phyloP scores from a whole-genome alignment of 2,888 invertebrate species.

The Sphinx pinastri region DNA sequence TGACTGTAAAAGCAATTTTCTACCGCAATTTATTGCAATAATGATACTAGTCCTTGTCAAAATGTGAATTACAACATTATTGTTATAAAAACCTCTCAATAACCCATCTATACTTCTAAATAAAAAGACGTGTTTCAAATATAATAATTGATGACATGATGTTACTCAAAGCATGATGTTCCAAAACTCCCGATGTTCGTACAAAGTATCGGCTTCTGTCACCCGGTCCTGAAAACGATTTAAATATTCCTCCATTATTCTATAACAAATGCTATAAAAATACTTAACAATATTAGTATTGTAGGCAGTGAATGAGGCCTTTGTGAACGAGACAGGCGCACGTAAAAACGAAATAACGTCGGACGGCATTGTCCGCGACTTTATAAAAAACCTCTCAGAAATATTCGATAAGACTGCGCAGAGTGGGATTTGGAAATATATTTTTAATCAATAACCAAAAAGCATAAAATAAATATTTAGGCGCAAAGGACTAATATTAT shows the following conservation, averaged over 20 bases:
- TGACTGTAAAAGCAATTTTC: too few species aligned
- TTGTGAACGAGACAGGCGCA: slow-evolving; percentile 51
- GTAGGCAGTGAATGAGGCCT: slow-evolving; percentile 41
- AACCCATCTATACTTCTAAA: too few species aligned
- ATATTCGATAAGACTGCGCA: slow-evolving; percentile 47
- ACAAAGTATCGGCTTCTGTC: slow-evolving; percentile 11
- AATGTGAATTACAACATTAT: too few species aligned
- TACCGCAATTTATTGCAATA: too few species aligned
- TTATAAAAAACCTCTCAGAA: slow-evolving; percentile 46
- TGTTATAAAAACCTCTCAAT: too few species aligned
- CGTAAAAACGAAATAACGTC: slow-evolving; percentile 43
- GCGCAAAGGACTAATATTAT: too few species aligned
- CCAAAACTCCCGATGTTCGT: not conserved
- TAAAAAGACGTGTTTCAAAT: too few species aligned
- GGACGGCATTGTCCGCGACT: slow-evolving; percentile 45
- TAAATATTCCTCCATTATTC: slow-evolving; percentile 9
- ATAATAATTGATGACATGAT: too few species aligned
- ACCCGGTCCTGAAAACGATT: slow-evolving; percentile 20
- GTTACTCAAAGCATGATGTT: not conserved
- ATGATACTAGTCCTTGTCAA: too few species aligned
- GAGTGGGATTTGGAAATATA: slow-evolving; percentile 28
- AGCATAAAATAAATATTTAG: too few species aligned
- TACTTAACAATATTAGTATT: slow-evolving; percentile 54
- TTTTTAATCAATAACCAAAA: not conserved
- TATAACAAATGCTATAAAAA: slow-evolving; percentile 41